Evolutionary conservation across 2,113 vertebrate genomes (phyloP).

Genomic region (Cinclus mexicanus): DNA sequence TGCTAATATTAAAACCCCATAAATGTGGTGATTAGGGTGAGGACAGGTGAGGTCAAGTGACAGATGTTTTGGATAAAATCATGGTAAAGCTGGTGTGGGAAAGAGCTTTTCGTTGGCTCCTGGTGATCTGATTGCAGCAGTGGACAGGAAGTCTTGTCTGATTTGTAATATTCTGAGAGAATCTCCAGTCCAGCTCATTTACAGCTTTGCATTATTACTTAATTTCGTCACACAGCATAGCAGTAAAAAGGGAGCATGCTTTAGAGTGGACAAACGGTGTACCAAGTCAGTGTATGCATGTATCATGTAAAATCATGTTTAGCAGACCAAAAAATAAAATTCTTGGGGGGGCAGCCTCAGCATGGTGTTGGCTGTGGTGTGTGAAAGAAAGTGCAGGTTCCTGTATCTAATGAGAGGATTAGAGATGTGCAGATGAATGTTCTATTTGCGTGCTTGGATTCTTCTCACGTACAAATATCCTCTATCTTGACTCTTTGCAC

Average conservation of each 20-base stretch:
- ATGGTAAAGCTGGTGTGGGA: background rate
- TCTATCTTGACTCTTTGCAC: slow-evolving; percentile 28
- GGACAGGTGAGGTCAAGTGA: background rate
- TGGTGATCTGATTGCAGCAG: background rate
- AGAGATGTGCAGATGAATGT: background rate
- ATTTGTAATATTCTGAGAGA: background rate
- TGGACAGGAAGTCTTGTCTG: background rate
- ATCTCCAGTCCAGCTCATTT: background rate
- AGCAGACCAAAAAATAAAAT: background rate
- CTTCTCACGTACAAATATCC: slow-evolving; percentile 11
- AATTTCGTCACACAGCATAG: rapidly evolving
- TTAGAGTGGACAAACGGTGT: background rate
- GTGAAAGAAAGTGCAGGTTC: background rate
- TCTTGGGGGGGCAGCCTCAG: background rate
- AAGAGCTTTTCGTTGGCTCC: background rate
- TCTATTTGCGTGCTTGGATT: background rate
- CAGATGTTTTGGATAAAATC: background rate
- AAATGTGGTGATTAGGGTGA: background rate
- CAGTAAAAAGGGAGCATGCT: background rate
- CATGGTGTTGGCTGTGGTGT: background rate
- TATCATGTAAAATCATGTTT: background rate
- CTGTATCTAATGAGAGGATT: background rate
- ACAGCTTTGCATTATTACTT: background rate
- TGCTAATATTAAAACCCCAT: background rate
- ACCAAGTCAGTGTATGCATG: rapidly evolving